Evolutionary conservation across 2,113 vertebrate genomes (phyloP), one percentile per base, ranked within the genome.

Genomic region (Petroica traversi): DNA sequence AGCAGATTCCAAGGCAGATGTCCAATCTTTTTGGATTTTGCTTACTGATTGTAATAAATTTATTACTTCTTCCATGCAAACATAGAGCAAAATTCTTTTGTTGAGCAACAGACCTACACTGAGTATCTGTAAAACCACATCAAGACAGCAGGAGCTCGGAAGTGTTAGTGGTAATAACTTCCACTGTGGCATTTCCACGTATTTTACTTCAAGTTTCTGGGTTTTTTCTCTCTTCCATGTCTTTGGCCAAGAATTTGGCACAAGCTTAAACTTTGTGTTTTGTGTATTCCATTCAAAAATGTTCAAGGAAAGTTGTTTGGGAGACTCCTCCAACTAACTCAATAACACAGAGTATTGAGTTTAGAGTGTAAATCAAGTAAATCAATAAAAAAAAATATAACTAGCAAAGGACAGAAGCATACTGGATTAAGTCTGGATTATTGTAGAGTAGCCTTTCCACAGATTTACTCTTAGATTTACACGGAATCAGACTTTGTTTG

Each of bases 1-100:
- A 96, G 78, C 91, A 92, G 80, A 88, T 96, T 96, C 93, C 78
- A 93, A 96, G 93, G 94, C 89, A 96, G 83, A 96, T 92, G 90
- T 95, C 80, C 96, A 97, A 86, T 89, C 72, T 49, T 94, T 95
- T 88, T 91, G 96, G 95, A 96, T 93, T 91, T 95, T 82, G 81
- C 83, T 96, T 93, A 77, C 71, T 94, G 93, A 88, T 88, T 85
- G 73, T 90, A 87, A 92, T 92, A 89, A 95, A 93, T 94, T 68
- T 91, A 90, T 90, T 89, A 71, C 51, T 94, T 84, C 64, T 96
- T 88, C 90, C 76, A 66, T 74, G 68, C 73, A 94, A 92, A 96
- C 52, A 87, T 22, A 78, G 46, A 95, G 26, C 73, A 94, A 90
- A 96, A 86, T 86, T 80, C 66, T 95, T 92, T 93, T 92, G 93